Conservation (phyloP, 1,140 invertebrate genomes). For the Leptoteleia sp. region DNA sequence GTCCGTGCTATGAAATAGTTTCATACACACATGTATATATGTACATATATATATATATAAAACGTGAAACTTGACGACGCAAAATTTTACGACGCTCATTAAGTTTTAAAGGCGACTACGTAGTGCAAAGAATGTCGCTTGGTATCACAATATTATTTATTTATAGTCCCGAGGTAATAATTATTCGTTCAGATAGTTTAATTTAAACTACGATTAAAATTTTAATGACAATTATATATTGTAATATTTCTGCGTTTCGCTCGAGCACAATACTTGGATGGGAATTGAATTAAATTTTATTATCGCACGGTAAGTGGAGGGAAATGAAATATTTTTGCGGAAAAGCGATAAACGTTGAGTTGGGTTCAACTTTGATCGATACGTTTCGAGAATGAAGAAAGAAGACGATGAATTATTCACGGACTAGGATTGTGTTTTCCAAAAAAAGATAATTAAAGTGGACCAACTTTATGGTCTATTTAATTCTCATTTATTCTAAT, state of each 20-base stretch:
- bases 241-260: no score
- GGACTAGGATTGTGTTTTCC: conserved; percentile 4
- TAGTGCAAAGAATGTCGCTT: conserved; percentile 53
- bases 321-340: no score
- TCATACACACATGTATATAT: conserved; percentile 32
- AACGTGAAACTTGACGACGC: conserved; percentile 39
- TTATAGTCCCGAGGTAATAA: conserved; percentile 12
- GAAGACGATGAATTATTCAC: background rate
- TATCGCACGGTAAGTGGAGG: background rate
- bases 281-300: no score
- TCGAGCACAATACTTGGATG: no score
- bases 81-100: conserved; percentile 64
- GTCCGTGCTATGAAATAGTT: conserved; percentile 48
- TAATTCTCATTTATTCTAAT: conserved; percentile 53
- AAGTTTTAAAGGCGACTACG: conserved; percentile 59
- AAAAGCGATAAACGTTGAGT: no score
- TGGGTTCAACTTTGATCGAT: background rate
- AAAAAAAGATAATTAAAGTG: conserved; percentile 46
- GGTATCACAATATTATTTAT: conserved; percentile 38
- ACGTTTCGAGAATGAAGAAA: background rate
- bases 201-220: conserved; percentile 7
- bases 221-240: no score
- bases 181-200: conserved; percentile 16
- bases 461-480: conserved; percentile 44
- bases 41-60: conserved; percentile 36